Percentiles rank a stretch among this genome's conserved stretches.
Evolutionary conservation across 2,797 vertebrate species (phyloP).

Genomic region (Holocentrus rufus): DNA sequence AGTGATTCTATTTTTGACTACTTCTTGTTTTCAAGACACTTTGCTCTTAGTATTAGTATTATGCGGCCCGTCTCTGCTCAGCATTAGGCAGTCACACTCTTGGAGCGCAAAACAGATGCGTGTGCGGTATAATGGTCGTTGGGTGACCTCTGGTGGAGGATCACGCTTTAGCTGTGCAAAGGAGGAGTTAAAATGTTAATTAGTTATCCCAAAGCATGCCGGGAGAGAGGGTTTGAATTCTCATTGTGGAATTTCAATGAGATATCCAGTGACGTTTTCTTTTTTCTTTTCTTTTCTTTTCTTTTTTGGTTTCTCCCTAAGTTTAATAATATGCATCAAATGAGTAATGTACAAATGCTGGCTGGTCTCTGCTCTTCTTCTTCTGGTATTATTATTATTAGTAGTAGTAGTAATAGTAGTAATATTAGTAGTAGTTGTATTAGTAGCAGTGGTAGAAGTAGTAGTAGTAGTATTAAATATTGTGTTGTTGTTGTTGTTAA

Average conservation of each 20-base stretch:
- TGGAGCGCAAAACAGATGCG: not conserved
- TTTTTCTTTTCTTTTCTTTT: no score
- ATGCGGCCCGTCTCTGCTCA: no score
- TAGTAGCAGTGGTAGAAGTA: not conserved
- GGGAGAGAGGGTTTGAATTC: constrained; percentile 45
- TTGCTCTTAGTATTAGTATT: no score
- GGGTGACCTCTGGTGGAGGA: constrained; percentile 58
- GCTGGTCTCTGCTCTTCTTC: no score
- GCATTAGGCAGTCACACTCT: no score
- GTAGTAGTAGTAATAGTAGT: not conserved
- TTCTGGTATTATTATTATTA: no score
- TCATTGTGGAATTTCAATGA: constrained; percentile 9
- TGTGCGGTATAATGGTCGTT: not conserved
- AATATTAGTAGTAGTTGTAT: not conserved
- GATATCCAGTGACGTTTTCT: not conserved
- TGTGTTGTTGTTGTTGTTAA: no score
- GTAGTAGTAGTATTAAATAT: not conserved
- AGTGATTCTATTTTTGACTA: no score
- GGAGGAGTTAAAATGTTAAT: not conserved
- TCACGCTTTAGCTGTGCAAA: not conserved
- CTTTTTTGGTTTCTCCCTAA: no score
- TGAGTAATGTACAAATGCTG: not conserved
- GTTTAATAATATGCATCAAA: not conserved
- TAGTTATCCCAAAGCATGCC: constrained; percentile 45
- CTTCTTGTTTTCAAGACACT: no score